A percentile compares a stretch with the other conserved stretches of the same genome.
These are phyloP conservation scores for Serripes groenlandicus DNA, from an alignment of 2,888 invertebrate genomes.

Conservation along the genomic window DNA sequence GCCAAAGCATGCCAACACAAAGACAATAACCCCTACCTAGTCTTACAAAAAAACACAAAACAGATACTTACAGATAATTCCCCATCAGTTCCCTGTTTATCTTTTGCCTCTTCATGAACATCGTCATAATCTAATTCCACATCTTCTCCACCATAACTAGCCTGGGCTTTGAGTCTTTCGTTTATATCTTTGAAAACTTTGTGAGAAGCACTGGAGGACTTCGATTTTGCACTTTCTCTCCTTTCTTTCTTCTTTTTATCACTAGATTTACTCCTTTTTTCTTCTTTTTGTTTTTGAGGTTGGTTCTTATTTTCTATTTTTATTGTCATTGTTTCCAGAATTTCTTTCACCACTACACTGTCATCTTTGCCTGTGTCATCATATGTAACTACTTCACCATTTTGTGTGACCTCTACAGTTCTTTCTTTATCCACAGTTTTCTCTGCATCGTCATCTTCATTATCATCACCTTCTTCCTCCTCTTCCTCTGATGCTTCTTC, in stretches of 20 bases:
- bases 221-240: constrained; percentile 35
- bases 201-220: constrained; percentile 9
- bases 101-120: constrained; percentile 72
- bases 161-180: constrained; percentile 71
- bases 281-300: constrained; percentile 12
- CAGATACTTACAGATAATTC: constrained; percentile 57
- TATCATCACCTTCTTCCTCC: constrained; percentile 24
- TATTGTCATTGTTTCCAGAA: constrained; percentile 58
- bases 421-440: not conserved
- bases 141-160: constrained; percentile 80
- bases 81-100: constrained; percentile 68
- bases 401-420: constrained; percentile 52
- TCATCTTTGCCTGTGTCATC: constrained; percentile 57
- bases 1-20: too few relatives aligned
- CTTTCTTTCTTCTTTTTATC: constrained; percentile 37
- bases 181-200: constrained; percentile 59
- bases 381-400: constrained; percentile 43
- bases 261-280: constrained; percentile 15
- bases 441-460: not conserved
- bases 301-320: constrained; percentile 45
- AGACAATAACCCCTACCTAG: too few relatives aligned
- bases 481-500: constrained; percentile 23
- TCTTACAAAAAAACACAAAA: too few relatives aligned
- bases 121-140: constrained; percentile 87
- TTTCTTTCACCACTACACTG: constrained; percentile 52